These are phyloP conservation scores for Diplolepis rosae DNA, from an alignment of 2,888 invertebrate genomes.

Conservation along the genomic window DNA sequence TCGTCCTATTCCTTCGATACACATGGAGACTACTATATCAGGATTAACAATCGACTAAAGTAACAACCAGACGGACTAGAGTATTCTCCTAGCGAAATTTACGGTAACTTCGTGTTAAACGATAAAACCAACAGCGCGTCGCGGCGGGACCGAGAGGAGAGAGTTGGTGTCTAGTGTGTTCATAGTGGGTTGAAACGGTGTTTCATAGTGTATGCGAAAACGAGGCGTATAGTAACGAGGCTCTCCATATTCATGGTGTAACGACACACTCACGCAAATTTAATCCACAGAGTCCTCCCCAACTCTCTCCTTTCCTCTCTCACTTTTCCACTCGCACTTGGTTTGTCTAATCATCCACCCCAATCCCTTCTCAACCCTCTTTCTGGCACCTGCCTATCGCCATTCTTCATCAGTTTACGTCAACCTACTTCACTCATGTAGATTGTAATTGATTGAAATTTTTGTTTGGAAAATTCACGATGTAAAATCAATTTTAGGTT, in stretches of 20 bases:
- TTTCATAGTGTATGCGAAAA: slow-evolving; percentile 53
- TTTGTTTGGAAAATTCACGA: neutral
- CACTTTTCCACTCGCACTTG: slow-evolving; percentile 25
- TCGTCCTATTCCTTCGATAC: slow-evolving; percentile 4
- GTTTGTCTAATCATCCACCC: slow-evolving; percentile 16
- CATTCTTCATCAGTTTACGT: slow-evolving; percentile 22
- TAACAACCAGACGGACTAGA: slow-evolving; percentile 55
- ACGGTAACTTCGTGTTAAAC: slow-evolving; percentile 64
- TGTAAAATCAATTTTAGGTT: neutral
- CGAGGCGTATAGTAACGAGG: slow-evolving; percentile 67
- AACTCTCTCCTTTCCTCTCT: slow-evolving; percentile 43
- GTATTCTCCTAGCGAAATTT: slow-evolving; percentile 56
- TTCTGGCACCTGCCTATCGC: neutral
- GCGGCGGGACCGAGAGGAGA: slow-evolving; percentile 44
- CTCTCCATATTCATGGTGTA: slow-evolving; percentile 71
- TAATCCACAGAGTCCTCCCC: slow-evolving; percentile 60
- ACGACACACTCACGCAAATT: slow-evolving; percentile 68
- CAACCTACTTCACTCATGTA: neutral
- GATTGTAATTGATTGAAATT: slow-evolving; percentile 22
- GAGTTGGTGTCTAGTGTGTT: slow-evolving; percentile 33
- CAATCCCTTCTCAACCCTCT: slow-evolving; percentile 31
- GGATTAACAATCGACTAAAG: slow-evolving; percentile 60
- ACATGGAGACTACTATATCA: slow-evolving; percentile 19
- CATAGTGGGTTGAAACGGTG: slow-evolving; percentile 39
- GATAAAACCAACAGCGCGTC: slow-evolving; percentile 63